Evolutionary conservation across 2,888 invertebrate species (phyloP), one percentile per base, ranked within the genome.

Genomic region (Epinotia bilunana): DNA sequence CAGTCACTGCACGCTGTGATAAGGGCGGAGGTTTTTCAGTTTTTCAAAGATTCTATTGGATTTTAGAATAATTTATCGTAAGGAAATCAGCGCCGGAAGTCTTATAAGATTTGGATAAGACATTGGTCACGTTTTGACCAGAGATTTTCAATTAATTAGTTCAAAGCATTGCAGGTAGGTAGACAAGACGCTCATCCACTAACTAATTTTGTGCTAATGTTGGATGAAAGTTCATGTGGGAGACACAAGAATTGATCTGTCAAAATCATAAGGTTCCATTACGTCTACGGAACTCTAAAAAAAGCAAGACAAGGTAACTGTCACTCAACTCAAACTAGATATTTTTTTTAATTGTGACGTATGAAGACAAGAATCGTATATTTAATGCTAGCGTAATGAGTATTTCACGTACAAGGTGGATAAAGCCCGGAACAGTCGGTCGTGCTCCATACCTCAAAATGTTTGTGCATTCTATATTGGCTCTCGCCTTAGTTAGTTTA

Each of bases 1-100:
- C 79, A 78, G 77, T 79, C 80, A 81, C 82, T 85, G 86, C 82
- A 82, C 78, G 73, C 72, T 75, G 74, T 81, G 87, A 87, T 87
- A 87, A 86, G 74, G 53, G 61, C 74, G 79, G 74, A 77, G 61
- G 76, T 79, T 82, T 80, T 77, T 77, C 69, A 77, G 77, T 77
- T 76, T 60, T 76, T 58, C 46, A 57, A 53, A 53, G 39, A 46
- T 46, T 46, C 46, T 28, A 46, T 69, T 58, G 58, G 28, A 46
- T 69, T 69, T 60, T 23, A 16, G 12, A n/a, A 43, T 39, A 43
- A 58, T 23, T 28, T 69, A 60, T 46, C 58, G 43, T 16, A 57
- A 57, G 5, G 20, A 68, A 68, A 68, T 57, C 55, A 57, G 16
- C 12, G 28, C 7, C 0, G 9, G 33, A 63, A 61, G 20, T 33